A percentile compares a stretch with the other conserved stretches of the same genome.
Evolutionary conservation across 2,888 invertebrate genomes (phyloP).

Genomic region (Clostera curtula): DNA sequence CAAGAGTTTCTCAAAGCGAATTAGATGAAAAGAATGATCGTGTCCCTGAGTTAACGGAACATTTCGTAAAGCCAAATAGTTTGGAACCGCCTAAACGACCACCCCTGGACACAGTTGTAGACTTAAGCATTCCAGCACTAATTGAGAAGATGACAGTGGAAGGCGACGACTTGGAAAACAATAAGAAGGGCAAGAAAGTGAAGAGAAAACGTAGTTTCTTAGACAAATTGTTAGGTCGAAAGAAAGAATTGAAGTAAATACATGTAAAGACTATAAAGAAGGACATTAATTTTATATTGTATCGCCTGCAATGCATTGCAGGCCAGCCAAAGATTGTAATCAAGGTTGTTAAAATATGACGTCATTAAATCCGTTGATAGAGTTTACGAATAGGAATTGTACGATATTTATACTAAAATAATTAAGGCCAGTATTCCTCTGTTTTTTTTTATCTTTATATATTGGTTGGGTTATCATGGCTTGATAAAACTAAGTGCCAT

Average conservation of each 20-base stretch:
- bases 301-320: slow-evolving; percentile 39
- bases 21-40: slow-evolving; percentile 55
- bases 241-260: slow-evolving; percentile 46
- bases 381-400: slow-evolving; percentile 27
- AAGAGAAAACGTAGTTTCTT: slow-evolving; percentile 67
- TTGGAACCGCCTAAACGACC: slow-evolving; percentile 43
- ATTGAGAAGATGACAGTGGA: slow-evolving; percentile 58
- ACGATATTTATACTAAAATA: slow-evolving; percentile 41
- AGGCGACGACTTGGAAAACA: slow-evolving; percentile 46
- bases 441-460: slow-evolving; percentile 65
- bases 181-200: slow-evolving; percentile 49
- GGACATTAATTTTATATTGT: slow-evolving; percentile 35
- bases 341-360: slow-evolving; percentile 49
- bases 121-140: slow-evolving; percentile 58
- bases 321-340: slow-evolving; percentile 61
- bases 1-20: slow-evolving; percentile 47
- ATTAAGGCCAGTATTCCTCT: slow-evolving; percentile 58
- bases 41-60: slow-evolving; percentile 49
- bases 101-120: slow-evolving; percentile 37
- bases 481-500: slow-evolving; percentile 64
- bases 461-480: slow-evolving; percentile 64
- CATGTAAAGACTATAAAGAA: slow-evolving; percentile 27
- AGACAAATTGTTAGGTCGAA: slow-evolving; percentile 63
- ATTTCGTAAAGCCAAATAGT: slow-evolving; percentile 44
- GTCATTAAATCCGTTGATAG: slow-evolving; percentile 45